Conservation (phyloP, 2,113 vertebrate genomes). For the Desmodus rotundus region DNA sequence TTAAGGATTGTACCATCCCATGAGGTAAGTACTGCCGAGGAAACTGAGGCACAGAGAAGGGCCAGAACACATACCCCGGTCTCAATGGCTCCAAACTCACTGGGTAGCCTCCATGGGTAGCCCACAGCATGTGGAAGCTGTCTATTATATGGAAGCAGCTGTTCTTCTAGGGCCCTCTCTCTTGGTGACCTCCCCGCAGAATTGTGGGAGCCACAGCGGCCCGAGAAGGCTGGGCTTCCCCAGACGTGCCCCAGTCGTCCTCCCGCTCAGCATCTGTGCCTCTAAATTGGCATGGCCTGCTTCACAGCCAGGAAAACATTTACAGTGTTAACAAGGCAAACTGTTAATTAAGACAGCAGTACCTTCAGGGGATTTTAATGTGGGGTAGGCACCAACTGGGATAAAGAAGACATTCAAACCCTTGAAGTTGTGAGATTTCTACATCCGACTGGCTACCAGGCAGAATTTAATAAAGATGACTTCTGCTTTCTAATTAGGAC, state of each 20-base stretch:
- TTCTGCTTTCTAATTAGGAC: neutral
- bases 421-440: neutral
- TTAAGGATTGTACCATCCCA: neutral
- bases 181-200: neutral
- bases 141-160: no score
- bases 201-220: neutral
- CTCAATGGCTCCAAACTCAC: neutral
- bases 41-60: neutral
- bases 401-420: neutral
- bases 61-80: neutral
- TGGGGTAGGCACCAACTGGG: neutral
- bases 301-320: neutral
- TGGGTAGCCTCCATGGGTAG: neutral
- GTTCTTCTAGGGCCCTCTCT: neutral
- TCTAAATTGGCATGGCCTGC: neutral
- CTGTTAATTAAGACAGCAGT: slow-evolving; percentile 39
- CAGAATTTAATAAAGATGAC: neutral
- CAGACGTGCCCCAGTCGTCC: rapidly evolving
- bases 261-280: neutral
- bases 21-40: neutral
- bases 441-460: neutral
- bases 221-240: neutral
- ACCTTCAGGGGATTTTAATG: slow-evolving; percentile 24
- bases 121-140: neutral
- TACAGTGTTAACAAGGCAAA: slow-evolving; percentile 44